Conservation (phyloP, 1,140 invertebrate genomes). For the Potamilus streckersoni region DNA sequence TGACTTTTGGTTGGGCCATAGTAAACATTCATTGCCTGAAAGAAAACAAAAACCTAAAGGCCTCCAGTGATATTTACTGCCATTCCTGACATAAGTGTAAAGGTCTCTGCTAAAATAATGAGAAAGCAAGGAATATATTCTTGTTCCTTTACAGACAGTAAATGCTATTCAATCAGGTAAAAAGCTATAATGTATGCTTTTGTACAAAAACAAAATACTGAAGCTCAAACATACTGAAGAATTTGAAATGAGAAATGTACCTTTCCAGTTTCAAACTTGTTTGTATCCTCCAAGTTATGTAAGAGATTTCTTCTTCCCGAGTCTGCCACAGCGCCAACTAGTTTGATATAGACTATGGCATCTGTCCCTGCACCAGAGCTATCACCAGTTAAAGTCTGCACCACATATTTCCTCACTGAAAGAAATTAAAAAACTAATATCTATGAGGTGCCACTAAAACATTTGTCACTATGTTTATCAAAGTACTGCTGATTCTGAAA, state of each 20-base stretch:
- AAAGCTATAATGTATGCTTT: background rate
- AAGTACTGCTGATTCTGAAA: background rate
- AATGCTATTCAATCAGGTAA: background rate
- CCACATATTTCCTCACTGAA: conserved; percentile 49
- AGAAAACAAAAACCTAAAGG: too few relatives aligned
- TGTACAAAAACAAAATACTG: background rate
- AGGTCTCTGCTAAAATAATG: background rate
- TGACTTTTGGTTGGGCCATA: too few relatives aligned
- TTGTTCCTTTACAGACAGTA: background rate
- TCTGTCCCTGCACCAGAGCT: conserved; percentile 50
- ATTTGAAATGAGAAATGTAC: conserved; percentile 29
- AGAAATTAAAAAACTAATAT: background rate
- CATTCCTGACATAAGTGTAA: background rate
- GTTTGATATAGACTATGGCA: conserved; percentile 49
- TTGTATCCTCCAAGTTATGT: conserved; percentile 35
- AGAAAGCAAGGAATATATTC: background rate
- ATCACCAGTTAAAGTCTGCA: conserved; percentile 50
- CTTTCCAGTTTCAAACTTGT: conserved; percentile 53
- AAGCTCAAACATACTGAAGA: background rate
- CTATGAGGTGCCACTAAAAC: background rate
- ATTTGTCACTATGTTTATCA: background rate
- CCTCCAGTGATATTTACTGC: background rate
- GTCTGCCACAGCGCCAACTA: conserved; percentile 54
- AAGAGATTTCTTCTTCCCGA: conserved; percentile 47
- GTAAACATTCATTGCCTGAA: too few relatives aligned